These are phyloP conservation scores for Pogoniulus pusillus DNA, from an alignment of 2,797 vertebrate genomes.

Conservation along the genomic window DNA sequence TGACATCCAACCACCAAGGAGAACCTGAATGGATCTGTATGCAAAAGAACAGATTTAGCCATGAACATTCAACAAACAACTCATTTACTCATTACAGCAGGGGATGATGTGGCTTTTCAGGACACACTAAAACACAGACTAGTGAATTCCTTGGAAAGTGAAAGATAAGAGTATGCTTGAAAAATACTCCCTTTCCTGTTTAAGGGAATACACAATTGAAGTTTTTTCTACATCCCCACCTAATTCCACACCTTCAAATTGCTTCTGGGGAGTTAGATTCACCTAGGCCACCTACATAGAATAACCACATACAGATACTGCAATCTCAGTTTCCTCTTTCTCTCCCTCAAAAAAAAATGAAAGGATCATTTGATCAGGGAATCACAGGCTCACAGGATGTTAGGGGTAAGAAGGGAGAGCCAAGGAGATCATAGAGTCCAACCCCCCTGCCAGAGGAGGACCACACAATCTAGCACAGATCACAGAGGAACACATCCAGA, in stretches of 20 bases:
- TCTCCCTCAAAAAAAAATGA: not conserved
- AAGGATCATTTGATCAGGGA: not conserved
- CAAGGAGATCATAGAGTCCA: too few species aligned
- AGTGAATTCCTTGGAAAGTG: not conserved
- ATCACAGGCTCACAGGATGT: too few species aligned
- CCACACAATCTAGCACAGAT: too few species aligned
- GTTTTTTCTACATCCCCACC: not conserved
- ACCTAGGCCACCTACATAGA: not conserved
- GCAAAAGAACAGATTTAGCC: not conserved
- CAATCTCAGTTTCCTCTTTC: not conserved
- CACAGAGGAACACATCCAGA: too few species aligned
- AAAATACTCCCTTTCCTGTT: not conserved
- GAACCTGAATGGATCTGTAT: constrained; percentile 85
- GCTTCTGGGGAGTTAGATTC: not conserved
- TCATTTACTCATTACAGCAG: not conserved
- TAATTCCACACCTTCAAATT: not conserved
- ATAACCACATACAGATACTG: not conserved
- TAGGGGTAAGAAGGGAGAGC: too few species aligned
- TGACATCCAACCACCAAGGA: constrained; percentile 96
- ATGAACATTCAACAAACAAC: not conserved
- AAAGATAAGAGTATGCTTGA: not conserved
- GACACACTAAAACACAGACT: not conserved
- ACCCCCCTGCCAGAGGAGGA: too few species aligned
- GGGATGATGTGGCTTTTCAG: not conserved
- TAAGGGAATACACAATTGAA: not conserved